Evolutionary conservation across 2,797 vertebrate species (phyloP).

Genomic region (Malurus leucopterus): DNA sequence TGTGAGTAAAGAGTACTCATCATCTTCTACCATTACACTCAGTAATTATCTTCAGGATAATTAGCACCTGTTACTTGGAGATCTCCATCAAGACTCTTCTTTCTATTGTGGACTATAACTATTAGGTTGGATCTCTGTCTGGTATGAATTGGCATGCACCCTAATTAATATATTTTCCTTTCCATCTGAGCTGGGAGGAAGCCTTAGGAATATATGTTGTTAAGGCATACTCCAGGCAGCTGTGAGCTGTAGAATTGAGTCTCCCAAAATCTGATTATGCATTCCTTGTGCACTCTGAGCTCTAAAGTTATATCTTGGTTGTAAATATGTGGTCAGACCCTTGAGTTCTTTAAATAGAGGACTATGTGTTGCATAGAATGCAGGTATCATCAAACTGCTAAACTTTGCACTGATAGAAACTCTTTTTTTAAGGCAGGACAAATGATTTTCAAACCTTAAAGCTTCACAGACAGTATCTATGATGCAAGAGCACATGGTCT

Average conservation of each 20-base stretch:
- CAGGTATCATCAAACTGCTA: neutral
- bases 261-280: constrained; percentile 9
- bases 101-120: constrained; percentile 31
- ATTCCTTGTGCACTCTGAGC: neutral
- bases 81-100: neutral
- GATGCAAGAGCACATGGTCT: neutral
- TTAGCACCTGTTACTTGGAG: constrained; percentile 13
- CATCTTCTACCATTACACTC: neutral
- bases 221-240: constrained; percentile 26
- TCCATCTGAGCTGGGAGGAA: neutral
- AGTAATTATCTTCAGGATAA: constrained; percentile 24
- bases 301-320: neutral
- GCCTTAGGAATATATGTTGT: constrained; percentile 27
- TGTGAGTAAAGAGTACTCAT: neutral
- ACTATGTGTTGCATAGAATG: neutral
- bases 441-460: neutral
- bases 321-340: neutral
- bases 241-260: neutral
- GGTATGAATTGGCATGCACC: neutral
- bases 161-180: constrained; percentile 29
- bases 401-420: neutral
- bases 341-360: neutral
- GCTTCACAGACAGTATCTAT: neutral
- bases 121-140: constrained; percentile 11
- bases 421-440: neutral